Evolutionary conservation across 2,113 vertebrate genomes (phyloP), one percentile per base, ranked within the genome.

Genomic region (Cynocephalus volans): DNA sequence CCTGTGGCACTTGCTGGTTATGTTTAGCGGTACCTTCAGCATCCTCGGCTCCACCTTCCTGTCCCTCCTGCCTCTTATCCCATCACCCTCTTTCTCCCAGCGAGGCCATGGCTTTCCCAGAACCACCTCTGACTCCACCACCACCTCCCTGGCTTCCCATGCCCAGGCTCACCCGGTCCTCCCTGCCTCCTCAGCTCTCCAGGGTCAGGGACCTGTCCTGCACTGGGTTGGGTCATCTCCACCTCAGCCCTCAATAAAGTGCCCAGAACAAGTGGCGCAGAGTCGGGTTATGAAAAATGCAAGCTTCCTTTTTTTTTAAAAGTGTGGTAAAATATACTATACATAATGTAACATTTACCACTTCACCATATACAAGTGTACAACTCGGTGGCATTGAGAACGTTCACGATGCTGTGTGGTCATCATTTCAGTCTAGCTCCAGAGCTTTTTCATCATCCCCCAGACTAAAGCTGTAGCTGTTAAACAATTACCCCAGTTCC

Each of bases 331-430:
- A 24, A 77, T 33, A 41, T 17, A 18, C 48, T 41, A 52, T 28
- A 13, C 58, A 2, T n/a, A 60, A 31, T 15, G 2, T 31, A 17
- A 67, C 21, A 33, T 70, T 48, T 70, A 72, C 60, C 24, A 21
- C 41, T 31, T 73, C 56, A 15, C 75, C 21, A 5, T 31, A 77
- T 36, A n/a, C 17, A 54, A 9, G 48, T 0, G 26, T 15, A 23
- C 8, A 3, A 17, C 18, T 50, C 60, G 4, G n/a, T 17, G 58
- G 24, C 45, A 48, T 45, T 28, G 2, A 26, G n/a, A 6, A 3
- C 6, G 6, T 19, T 28, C 15, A 64, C 24, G 1, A 0, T 41
- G 12, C 33, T 62, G 4, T 1, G 15, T 3, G 4, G 6, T 19
- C 12, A 4, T 45, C 52, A 12, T 52, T 24, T 26, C 60, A 17